Conservation (phyloP, 2,797 vertebrate genomes). For the Morelia viridis region DNA sequence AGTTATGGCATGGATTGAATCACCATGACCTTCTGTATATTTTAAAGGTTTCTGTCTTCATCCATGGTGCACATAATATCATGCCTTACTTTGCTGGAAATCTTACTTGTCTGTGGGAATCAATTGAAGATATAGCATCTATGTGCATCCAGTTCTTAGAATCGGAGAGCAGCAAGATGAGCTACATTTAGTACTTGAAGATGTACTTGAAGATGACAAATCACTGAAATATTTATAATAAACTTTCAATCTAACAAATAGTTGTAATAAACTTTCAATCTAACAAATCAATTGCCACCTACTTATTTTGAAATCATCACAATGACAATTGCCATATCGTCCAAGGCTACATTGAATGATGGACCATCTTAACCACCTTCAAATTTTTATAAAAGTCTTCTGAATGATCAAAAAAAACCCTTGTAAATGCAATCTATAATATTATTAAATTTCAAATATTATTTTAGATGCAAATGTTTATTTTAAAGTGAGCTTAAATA, state of each 20-base stretch:
- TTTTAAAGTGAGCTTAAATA: background rate
- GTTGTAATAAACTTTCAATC: background rate
- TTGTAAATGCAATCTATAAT: background rate
- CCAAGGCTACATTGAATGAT: constrained; percentile 19
- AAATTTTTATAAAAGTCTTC: background rate
- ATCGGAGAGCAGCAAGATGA: constrained; percentile 33
- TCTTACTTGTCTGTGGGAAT: constrained; percentile 76
- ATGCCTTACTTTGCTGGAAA: constrained; percentile 73
- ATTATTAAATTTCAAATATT: background rate
- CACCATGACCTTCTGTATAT: constrained; percentile 41
- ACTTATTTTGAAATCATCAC: background rate
- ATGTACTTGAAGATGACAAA: constrained; percentile 4
- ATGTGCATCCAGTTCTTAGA: constrained; percentile 76
- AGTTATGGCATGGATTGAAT: background rate
- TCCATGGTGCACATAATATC: constrained; percentile 70
- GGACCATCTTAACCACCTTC: background rate
- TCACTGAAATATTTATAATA: background rate
- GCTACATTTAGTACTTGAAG: constrained; percentile 37
- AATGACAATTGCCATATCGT: background rate
- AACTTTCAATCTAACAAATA: background rate
- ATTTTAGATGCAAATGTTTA: background rate
- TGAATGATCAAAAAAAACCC: background rate
- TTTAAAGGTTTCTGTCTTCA: constrained; percentile 75
- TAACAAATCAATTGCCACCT: background rate
- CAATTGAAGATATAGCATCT: constrained; percentile 75